phyloP scores from a whole-genome alignment of 2,797 vertebrate genomes.

The Aldrovandia affinis region DNA sequence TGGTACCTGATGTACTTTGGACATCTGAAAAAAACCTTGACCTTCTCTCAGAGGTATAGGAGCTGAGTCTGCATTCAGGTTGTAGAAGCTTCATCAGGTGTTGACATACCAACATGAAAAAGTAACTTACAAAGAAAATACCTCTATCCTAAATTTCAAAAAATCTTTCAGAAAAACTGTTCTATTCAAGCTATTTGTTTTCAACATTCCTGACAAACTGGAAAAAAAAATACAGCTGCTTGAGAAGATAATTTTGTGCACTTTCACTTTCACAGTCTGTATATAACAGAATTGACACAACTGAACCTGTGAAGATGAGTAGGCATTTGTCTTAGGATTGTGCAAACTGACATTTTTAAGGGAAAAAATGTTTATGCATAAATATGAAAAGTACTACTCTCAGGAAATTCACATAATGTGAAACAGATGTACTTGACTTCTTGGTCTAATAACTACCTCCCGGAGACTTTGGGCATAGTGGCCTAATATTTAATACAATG shows the following conservation, averaged over 20 bases:
- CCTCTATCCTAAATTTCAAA: not conserved
- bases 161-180: not conserved
- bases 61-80: not conserved
- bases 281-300: not conserved
- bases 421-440: constrained; percentile 3
- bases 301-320: not conserved
- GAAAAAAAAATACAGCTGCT: not conserved
- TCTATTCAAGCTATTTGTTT: not conserved
- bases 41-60: not conserved
- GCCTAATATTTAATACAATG: constrained; percentile 7
- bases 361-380: not conserved
- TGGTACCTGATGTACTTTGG: not conserved
- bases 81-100: no score
- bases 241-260: not conserved
- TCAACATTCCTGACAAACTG: not conserved
- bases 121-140: not conserved
- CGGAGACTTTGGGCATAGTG: not conserved
- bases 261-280: not conserved
- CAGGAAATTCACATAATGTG: constrained; percentile 17
- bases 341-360: not conserved
- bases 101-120: not conserved
- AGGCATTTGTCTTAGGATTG: not conserved
- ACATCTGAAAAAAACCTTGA: not conserved
- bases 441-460: constrained; percentile 18
- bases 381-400: not conserved